Base-by-base conservation (phyloP, 2,113 vertebrate species). In the Pogonocichla stellata region DNA sequence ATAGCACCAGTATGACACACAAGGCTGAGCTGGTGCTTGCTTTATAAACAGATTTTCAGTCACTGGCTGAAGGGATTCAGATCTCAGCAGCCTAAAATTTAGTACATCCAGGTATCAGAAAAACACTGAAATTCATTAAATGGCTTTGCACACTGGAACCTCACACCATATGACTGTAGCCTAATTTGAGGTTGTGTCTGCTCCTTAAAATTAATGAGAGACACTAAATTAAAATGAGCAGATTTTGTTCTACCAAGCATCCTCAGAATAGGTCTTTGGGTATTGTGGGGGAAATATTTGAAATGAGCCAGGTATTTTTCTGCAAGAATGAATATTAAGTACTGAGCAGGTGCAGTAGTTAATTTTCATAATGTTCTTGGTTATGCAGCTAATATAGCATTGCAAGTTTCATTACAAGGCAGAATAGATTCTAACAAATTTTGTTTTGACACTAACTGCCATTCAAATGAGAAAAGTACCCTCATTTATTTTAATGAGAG, bases 391-490 rank as follows among this genome's bases (percentile, higher is more conserved):
- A 96, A 94, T 93, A 95, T 14, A 92, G 86, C 88, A 87, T 84
- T 92, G 47, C 77, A 94, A 84, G 79, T 89, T 95, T 96, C 91
- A 89, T 95, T 96, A 92, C n/a, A 92, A 94, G 86, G 80, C 79
- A 95, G 95, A 97, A 93, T 29, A 93, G 70, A 91, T 62, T 36
- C 70, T 95, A 92, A 93, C 83, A 95, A 93, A 96, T 95, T 96
- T 81, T 96, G 90, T 94, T 96, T 95, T 96, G 96, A 97, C 96
- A 94, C 69, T 77, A 85, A 90, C 91, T 97, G 97, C 86, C 96
- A 95, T 74, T 97, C 95, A 93, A 93, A 95, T 57, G 88, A 91
- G 26, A 90, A 87, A 96, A 94, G 79, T 40, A 80, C 53, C 45
- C 33, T 81, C 64, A 75, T 92, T 93, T 95, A 88, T 86, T 96